phyloP scores from a whole-genome alignment of 2,113 vertebrate species.

The Zonotrichia leucophrys region DNA sequence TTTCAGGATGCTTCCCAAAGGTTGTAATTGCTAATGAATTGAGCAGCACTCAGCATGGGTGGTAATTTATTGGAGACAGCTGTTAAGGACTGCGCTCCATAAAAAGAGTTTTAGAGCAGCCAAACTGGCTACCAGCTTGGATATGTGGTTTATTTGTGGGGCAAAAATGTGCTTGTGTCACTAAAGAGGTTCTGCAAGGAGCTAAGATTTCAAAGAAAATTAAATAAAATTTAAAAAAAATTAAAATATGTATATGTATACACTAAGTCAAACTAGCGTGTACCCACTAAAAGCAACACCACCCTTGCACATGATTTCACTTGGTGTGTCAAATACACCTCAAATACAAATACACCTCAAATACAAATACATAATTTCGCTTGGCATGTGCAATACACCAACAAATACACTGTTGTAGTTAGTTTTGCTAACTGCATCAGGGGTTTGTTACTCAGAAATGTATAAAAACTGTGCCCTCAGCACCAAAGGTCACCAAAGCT shows the following conservation, averaged over 20 bases:
- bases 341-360: not conserved
- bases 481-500: not conserved
- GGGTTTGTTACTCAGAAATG: not conserved
- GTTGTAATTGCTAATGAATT: not conserved
- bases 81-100: not conserved
- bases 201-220: not conserved
- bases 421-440: not conserved
- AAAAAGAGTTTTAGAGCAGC: not conserved
- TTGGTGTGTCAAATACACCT: not conserved
- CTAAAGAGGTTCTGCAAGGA: not conserved
- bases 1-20: not conserved
- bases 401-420: not conserved
- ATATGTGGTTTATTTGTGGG: accelerated
- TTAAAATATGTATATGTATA: not conserved
- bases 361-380: not conserved
- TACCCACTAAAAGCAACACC: not conserved
- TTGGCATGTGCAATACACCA: not conserved
- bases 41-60: not conserved
- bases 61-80: not conserved
- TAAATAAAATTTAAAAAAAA: not conserved
- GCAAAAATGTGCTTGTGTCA: not conserved
- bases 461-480: not conserved
- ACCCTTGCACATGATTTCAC: accelerated
- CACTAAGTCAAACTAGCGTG: not conserved
- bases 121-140: not conserved